These are phyloP conservation scores for Drosophila mettleri DNA, from an alignment of 2,888 invertebrate genomes.

Conservation along the genomic window DNA sequence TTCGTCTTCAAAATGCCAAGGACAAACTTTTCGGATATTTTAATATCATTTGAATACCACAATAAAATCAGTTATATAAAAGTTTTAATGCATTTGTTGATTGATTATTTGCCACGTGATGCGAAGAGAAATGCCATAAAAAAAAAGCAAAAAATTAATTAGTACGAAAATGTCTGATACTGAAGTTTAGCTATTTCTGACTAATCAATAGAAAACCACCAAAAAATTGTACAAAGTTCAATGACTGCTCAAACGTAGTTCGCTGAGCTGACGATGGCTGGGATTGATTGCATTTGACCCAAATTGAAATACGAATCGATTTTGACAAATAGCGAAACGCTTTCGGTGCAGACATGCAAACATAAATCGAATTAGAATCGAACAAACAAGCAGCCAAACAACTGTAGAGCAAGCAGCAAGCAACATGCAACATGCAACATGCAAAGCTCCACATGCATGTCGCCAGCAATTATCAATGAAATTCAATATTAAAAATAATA, in stretches of 20 bases:
- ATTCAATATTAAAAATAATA: slow-evolving; percentile 43
- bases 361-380: slow-evolving; percentile 50
- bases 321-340: slow-evolving; percentile 45
- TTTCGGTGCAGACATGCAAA: slow-evolving; percentile 64
- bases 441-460: slow-evolving; percentile 56
- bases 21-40: too few relatives aligned
- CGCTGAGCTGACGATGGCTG: slow-evolving; percentile 49
- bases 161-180: slow-evolving; percentile 2
- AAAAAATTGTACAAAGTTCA: slow-evolving; percentile 60
- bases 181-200: slow-evolving; percentile 8
- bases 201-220: slow-evolving; percentile 52
- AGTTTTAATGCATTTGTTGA: slow-evolving; percentile 16
- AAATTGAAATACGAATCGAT: slow-evolving; percentile 69
- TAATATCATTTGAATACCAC: neutral
- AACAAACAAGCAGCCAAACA: slow-evolving; percentile 41
- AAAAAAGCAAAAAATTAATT: slow-evolving; percentile 22
- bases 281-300: slow-evolving; percentile 72
- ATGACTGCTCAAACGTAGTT: slow-evolving; percentile 63
- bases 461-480: slow-evolving; percentile 74
- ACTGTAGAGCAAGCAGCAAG: slow-evolving; percentile 22
- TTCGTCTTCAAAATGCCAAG: neutral
- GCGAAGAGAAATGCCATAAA: slow-evolving; percentile 18
- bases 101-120: slow-evolving; percentile 47
- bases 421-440: slow-evolving; percentile 45
- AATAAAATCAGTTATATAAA: slow-evolving; percentile 1